Percentiles rank a stretch among this genome's conserved stretches.
These are phyloP conservation scores for Trisateles emortualis DNA, from an alignment of 2,888 invertebrate species.

Conservation along the genomic window DNA sequence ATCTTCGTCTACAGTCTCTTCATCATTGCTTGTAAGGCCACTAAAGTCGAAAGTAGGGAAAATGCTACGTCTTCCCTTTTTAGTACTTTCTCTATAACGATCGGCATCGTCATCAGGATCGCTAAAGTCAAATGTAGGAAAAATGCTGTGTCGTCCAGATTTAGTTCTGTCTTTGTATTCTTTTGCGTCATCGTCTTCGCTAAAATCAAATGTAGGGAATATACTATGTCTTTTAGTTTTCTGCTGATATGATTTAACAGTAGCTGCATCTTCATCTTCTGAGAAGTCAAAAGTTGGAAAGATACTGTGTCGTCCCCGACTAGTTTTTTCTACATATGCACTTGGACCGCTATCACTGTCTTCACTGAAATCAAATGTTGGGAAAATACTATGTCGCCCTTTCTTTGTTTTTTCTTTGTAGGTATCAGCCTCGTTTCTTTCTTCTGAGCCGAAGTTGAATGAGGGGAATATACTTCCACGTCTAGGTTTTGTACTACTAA, in stretches of 20 bases:
- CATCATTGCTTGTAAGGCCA: slow-evolving; percentile 68
- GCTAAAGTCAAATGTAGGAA: slow-evolving; percentile 78
- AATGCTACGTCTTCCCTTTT: slow-evolving; percentile 74
- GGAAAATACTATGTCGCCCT: slow-evolving; percentile 75
- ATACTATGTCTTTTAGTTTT: slow-evolving; percentile 75
- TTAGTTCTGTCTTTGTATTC: slow-evolving; percentile 73
- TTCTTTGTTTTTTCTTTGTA: slow-evolving; percentile 77
- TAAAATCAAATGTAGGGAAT: slow-evolving; percentile 76
- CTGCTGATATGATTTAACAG: slow-evolving; percentile 63
- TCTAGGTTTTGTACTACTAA: slow-evolving; percentile 60
- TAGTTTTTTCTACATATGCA: slow-evolving; percentile 69
- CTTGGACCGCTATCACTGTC: slow-evolving; percentile 61
- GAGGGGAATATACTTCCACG: slow-evolving; percentile 76
- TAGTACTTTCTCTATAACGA: slow-evolving; percentile 75
- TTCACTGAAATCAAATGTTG: slow-evolving; percentile 74
- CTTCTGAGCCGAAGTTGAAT: slow-evolving; percentile 62
- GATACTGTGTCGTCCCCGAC: slow-evolving; percentile 70
- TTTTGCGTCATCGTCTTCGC: slow-evolving; percentile 68
- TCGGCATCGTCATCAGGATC: slow-evolving; percentile 72
- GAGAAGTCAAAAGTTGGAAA: slow-evolving; percentile 78
- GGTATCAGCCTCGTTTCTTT: slow-evolving; percentile 64
- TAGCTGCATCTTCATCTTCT: slow-evolving; percentile 73
- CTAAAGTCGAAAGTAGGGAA: slow-evolving; percentile 78
- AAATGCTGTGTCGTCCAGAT: slow-evolving; percentile 75
- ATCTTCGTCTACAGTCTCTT: slow-evolving; percentile 75